Evolutionary conservation across 2,113 vertebrate species (phyloP), one percentile per base, ranked within the genome.

Genomic region (Burhinus oedicnemus): DNA sequence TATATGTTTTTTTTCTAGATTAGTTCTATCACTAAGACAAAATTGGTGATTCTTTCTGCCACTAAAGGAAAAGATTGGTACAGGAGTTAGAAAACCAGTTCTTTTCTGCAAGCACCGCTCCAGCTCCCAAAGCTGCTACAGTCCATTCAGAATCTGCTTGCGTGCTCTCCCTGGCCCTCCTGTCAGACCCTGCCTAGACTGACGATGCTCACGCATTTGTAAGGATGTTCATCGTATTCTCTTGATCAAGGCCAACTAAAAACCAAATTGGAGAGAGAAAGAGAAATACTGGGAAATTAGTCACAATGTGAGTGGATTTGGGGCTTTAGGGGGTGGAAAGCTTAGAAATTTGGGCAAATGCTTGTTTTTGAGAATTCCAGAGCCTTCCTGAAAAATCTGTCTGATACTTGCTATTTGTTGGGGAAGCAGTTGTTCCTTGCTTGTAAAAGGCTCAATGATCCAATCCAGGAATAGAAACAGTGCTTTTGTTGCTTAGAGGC

Each of bases 401-500:
- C 32, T 81, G 52, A 11, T 90, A 34, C n/a, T 91, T 93, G 70
- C 34, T 80, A 1, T 87, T 89, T 91, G 70, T 74, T 57, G 47
- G 65, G 66, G 66, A 58, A 95, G 47, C 79, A 85, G 81, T 94
- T 95, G 89, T 83, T 89, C 36, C 15, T 83, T 64, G 23, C 89
- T 93, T 87, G 65, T 80, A 36, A 88, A 71, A 90, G 89, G 51
- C 87, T 77, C 68, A 17, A 78, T 38, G 61, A 80, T 93, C 71
- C 82, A 87, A 15, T 77, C 83, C 84, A 62, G 64, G 84, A 97
- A 91, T 76, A 96, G 95, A 65, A 97, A 49, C 81, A 23, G n/a
- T 54, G 87, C 79, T 89, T 91, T 87, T 94, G 87, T 93, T 93
- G 81, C 94, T 93, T 77, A 78, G 70, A 89, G 87, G 94, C 83